Evolutionary conservation across 2,113 vertebrate genomes (phyloP), one percentile per base, ranked within the genome.

Genomic region (Ornithorhynchus anatinus): DNA sequence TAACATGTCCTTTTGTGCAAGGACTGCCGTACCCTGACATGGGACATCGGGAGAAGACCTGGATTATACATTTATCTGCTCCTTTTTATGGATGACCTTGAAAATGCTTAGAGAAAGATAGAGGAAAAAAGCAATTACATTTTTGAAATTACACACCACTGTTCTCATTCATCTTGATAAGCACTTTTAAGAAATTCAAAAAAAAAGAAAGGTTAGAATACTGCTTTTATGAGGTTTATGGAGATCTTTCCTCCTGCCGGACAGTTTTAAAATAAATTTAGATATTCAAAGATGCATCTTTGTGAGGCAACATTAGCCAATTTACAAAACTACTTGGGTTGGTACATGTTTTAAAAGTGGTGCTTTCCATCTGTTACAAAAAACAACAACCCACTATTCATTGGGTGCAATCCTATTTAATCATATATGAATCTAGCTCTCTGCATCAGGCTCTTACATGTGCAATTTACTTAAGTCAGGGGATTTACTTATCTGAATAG

Each of bases 141-240:
- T 91, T 94, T 89, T 94, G 87, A 92, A 92, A 94, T 94, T 92
- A 91, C 88, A 88, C 84, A 86, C 80, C 54, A 85, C 83, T 89
- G 59, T 90, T 91, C 92, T 92, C 92, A 92, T 93, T 93, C 91
- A 93, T 93, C 92, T 92, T 93, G 91, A 94, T 93, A 94, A 92
- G 91, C 79, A 89, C 89, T 94, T 92, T 92, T 89, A 92, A 92
- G 78, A 80, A 90, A 86, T 84, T 72, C 76, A 82, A 84, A 77
- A 71, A 64, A 61, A 22, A 14, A 42, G 52, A 88, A 88, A 84
- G 79, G 76, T 67, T 66, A 77, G 79, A 77, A 89, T 89, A 88
- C 77, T 77, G 80, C 87, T 89, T 89, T 90, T 77, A 38, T 73
- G 71, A 87, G 82, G 73, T 72, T 80, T 84, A 56, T 17, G 62